A percentile compares a stretch with the other conserved stretches of the same genome.
Evolutionary conservation across 2,888 invertebrate genomes (phyloP).

Genomic region (Ichneumon xanthorius): DNA sequence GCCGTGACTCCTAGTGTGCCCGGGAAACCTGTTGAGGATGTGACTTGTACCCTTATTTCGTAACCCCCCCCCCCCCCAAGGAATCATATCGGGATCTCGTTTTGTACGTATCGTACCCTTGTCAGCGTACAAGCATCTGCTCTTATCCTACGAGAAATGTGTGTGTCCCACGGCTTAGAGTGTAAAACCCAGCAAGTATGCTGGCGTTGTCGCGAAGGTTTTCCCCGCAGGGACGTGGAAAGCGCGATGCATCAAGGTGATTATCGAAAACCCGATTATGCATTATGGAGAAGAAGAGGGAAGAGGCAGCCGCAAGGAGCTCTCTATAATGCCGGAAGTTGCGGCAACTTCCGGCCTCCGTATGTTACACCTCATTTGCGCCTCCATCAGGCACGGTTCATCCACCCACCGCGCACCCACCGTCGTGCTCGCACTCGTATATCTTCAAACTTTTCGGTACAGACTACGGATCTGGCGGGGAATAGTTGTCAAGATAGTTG

Average conservation of each 20-base stretch:
- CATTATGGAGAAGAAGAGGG: conserved; percentile 27
- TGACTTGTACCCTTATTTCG: conserved; percentile 42
- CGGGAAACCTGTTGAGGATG: conserved; percentile 65
- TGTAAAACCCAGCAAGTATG: not conserved
- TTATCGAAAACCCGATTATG: conserved; percentile 31
- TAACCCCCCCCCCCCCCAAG: not conserved
- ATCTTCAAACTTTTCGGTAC: conserved; percentile 53
- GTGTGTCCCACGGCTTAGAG: not conserved
- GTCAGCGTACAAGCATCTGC: not conserved
- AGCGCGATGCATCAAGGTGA: conserved; percentile 12
- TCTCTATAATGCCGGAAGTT: conserved; percentile 53
- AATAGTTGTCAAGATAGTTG: not conserved
- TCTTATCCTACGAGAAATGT: not conserved
- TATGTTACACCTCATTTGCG: conserved; percentile 64
- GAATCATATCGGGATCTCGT: not conserved
- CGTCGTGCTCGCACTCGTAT: conserved; percentile 27
- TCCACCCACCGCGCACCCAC: not conserved
- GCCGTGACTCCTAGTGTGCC: conserved; percentile 53
- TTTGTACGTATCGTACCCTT: not conserved
- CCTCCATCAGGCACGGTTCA: conserved; percentile 52
- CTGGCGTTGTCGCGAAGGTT: not conserved
- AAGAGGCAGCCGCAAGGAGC: conserved; percentile 18
- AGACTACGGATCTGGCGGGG: not conserved
- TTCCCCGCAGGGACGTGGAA: not conserved
- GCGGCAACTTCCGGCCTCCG: conserved; percentile 51